Conservation (phyloP, 1,140 invertebrate species). For the Argopecten irradians region DNA sequence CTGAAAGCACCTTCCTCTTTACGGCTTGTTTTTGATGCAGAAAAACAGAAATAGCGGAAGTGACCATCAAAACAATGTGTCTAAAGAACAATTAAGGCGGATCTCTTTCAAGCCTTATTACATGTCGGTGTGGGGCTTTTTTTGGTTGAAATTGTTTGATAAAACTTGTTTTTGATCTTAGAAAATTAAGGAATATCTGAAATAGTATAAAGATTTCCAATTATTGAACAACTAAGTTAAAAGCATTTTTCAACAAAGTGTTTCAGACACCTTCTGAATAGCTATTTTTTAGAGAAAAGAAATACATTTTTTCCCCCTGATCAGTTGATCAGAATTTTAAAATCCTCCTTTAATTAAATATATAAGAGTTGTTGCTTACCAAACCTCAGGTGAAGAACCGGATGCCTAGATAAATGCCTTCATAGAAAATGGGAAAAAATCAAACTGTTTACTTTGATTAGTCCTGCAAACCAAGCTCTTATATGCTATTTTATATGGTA, state of each 20-base stretch:
- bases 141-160: neutral
- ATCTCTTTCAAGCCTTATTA: neutral
- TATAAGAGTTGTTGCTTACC: no score
- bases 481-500: no score
- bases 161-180: slow-evolving; percentile 12
- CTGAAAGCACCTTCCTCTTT: neutral
- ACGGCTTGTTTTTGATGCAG: neutral
- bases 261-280: neutral
- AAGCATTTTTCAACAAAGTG: neutral
- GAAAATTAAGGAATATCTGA: neutral
- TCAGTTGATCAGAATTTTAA: no score
- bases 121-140: neutral
- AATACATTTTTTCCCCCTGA: no score
- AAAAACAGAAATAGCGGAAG: neutral
- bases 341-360: no score
- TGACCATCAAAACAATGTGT: neutral
- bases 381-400: no score
- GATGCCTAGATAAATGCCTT: no score
- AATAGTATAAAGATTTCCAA: neutral
- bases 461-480: no score
- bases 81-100: neutral
- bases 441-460: no score
- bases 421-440: no score
- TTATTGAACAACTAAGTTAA: slow-evolving; percentile 1
- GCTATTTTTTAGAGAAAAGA: neutral